Percentiles rank a stretch among this genome's conserved stretches.
phyloP scores from a whole-genome alignment of 2,797 vertebrate species.

The Parauchenoglanis punctatus region DNA sequence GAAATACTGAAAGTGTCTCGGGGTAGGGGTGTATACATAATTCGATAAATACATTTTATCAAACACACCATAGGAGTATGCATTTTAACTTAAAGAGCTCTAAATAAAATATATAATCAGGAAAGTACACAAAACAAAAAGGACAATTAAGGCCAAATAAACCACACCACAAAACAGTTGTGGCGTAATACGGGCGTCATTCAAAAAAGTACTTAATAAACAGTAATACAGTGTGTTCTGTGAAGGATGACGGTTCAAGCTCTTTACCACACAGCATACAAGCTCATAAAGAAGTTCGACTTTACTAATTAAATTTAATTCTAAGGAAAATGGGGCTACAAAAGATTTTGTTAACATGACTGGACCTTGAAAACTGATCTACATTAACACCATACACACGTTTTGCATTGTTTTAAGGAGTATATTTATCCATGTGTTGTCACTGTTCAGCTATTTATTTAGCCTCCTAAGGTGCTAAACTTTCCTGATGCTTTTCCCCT shows the following conservation, averaged over 20 bases:
- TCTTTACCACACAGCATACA: constrained; percentile 36
- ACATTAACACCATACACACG: background rate
- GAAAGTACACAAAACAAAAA: constrained; percentile 1
- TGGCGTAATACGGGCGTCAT: background rate
- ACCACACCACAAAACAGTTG: background rate
- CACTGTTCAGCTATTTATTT: background rate
- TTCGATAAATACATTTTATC: constrained; percentile 25
- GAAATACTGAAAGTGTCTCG: constrained; percentile 24
- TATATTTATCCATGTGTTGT: background rate
- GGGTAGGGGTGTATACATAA: background rate
- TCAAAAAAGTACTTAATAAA: constrained; percentile 23
- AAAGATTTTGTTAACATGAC: constrained; percentile 2
- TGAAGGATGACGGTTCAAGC: constrained; percentile 28
- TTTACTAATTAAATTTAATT: constrained; percentile 21
- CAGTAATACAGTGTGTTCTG: constrained; percentile 14
- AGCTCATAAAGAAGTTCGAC: constrained; percentile 1
- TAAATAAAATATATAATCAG: background rate
- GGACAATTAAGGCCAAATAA: background rate
- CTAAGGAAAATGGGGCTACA: constrained; percentile 35
- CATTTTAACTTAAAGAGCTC: constrained; percentile 15
- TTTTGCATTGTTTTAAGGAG: constrained; percentile 12
- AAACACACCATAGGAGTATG: constrained; percentile 23
- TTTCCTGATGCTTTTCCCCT: background rate
- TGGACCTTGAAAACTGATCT: constrained; percentile 5
- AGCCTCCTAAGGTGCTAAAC: background rate